Percentiles rank a stretch among this genome's conserved stretches.
phyloP scores from a whole-genome alignment of 2,797 vertebrate species.

The Oryzias sinensis region DNA sequence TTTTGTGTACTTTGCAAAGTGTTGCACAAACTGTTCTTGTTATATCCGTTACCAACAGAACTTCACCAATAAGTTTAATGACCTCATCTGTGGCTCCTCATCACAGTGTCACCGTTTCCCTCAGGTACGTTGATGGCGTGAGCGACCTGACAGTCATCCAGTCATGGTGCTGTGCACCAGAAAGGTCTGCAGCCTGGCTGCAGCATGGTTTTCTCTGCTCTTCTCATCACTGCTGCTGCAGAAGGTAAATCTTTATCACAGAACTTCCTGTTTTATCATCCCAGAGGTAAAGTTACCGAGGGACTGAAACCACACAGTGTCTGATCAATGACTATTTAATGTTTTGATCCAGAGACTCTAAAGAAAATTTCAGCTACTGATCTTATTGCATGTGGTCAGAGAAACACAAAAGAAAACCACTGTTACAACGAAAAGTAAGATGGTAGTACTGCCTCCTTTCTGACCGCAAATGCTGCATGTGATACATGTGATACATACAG shows the following conservation, averaged over 20 bases:
- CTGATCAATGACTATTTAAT: neutral
- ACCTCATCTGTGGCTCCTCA: too few species aligned
- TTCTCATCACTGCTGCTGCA: conserved; percentile 58
- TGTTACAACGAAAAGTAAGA: too few species aligned
- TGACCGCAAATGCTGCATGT: too few species aligned
- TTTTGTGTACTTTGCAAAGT: too few species aligned
- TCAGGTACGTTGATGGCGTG: conserved; percentile 62
- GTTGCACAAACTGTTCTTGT: too few species aligned
- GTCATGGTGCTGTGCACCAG: conserved; percentile 57
- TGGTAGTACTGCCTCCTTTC: too few species aligned
- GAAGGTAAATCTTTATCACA: conserved; percentile 41
- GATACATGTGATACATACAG: too few species aligned
- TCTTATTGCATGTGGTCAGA: too few species aligned
- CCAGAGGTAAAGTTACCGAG: neutral
- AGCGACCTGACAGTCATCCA: conserved; percentile 46
- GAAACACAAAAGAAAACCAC: too few species aligned
- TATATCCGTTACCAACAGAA: too few species aligned
- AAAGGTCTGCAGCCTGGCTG: conserved; percentile 37
- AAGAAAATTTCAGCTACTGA: too few species aligned
- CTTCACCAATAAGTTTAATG: too few species aligned
- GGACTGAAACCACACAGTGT: neutral
- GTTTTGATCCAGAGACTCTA: neutral
- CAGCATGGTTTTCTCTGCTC: conserved; percentile 53
- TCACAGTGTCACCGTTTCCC: neutral
- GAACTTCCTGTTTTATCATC: neutral